A percentile compares a stretch with the other conserved stretches of the same genome.
Evolutionary conservation across 2,888 invertebrate species (phyloP).

Genomic region (Odontocolon sp.): DNA sequence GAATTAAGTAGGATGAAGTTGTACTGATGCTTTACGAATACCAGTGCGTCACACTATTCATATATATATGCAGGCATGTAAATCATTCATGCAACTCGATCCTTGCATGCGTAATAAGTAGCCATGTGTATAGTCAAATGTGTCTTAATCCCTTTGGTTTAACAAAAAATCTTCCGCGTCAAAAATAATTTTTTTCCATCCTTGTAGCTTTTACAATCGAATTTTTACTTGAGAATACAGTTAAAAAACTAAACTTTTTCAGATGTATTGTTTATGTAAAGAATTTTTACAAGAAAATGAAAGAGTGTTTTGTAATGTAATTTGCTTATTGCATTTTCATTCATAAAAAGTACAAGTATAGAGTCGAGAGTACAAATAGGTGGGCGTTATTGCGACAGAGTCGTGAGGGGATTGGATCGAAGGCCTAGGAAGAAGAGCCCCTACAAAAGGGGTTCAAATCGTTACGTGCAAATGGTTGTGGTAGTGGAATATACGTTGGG

Average conservation of each 20-base stretch:
- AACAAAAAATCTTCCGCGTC: too few species aligned
- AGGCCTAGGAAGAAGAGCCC: constrained; percentile 61
- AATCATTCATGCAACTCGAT: neutral
- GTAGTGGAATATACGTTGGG: constrained; percentile 5
- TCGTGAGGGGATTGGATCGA: constrained; percentile 49
- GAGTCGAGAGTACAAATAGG: constrained; percentile 21
- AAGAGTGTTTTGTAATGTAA: too few species aligned
- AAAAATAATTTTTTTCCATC: too few species aligned
- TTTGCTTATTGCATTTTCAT: neutral
- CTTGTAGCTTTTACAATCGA: too few species aligned
- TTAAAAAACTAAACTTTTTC: too few species aligned
- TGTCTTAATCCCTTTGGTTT: too few species aligned
- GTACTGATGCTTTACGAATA: constrained; percentile 29
- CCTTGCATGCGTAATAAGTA: too few species aligned
- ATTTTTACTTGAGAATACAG: too few species aligned
- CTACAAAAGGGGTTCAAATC: constrained; percentile 63
- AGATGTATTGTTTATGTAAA: too few species aligned
- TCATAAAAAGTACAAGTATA: constrained; percentile 8
- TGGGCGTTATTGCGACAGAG: constrained; percentile 29
- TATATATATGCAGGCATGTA: neutral
- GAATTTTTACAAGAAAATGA: too few species aligned
- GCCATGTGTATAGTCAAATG: too few species aligned
- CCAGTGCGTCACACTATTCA: constrained; percentile 7
- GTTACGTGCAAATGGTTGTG: constrained; percentile 62
- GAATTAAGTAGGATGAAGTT: constrained; percentile 52